phyloP scores from a whole-genome alignment of 2,113 vertebrate genomes.

The Manacus vitellinus region DNA sequence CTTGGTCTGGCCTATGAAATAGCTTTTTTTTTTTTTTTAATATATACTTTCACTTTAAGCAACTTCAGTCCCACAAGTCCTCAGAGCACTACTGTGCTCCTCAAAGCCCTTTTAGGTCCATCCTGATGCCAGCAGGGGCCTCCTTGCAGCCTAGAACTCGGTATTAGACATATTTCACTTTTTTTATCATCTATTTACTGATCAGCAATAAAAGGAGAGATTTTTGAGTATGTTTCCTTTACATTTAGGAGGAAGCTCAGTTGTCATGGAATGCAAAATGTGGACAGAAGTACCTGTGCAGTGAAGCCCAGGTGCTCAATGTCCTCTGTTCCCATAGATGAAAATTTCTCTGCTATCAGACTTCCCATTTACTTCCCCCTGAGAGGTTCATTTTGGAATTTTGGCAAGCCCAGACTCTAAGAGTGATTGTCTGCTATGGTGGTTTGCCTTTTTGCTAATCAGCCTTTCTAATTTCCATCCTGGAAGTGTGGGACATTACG shows the following conservation, averaged over 20 bases:
- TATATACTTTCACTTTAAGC: background rate
- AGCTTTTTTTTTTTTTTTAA: background rate
- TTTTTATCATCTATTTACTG: background rate
- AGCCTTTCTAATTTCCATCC: background rate
- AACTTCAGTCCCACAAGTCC: background rate
- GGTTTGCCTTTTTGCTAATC: background rate
- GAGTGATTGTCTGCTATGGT: background rate
- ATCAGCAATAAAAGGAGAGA: rapidly evolving
- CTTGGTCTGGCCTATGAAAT: background rate
- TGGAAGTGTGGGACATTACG: background rate
- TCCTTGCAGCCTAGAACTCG: background rate
- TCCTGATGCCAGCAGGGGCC: background rate
- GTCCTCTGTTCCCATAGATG: background rate
- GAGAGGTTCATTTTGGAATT: background rate
- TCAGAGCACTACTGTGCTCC: background rate
- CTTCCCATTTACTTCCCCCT: background rate
- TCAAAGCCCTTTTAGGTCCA: background rate
- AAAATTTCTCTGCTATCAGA: background rate
- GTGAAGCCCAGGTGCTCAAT: background rate
- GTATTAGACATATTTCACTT: background rate
- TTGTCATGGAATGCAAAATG: background rate
- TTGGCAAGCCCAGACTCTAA: background rate
- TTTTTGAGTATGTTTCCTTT: background rate
- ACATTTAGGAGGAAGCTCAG: background rate
- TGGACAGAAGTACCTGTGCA: background rate